Conservation (phyloP, 2,797 vertebrate genomes). For the Periparus ater region DNA sequence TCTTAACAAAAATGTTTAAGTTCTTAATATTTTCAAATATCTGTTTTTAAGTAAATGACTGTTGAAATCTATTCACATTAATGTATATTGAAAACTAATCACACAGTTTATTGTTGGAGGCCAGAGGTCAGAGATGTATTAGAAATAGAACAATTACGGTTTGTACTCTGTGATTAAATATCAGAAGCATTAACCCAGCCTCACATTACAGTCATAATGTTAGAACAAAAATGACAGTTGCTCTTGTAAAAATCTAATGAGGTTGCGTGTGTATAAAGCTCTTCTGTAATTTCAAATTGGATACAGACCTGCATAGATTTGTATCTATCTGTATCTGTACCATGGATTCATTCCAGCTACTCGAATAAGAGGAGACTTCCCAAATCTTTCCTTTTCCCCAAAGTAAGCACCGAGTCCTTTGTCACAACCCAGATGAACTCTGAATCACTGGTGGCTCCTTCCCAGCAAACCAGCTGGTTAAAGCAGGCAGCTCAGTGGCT, state of each 20-base stretch:
- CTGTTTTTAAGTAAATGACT: not conserved
- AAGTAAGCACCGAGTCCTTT: not conserved
- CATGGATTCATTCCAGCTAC: conserved; percentile 1
- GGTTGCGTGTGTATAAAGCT: not conserved
- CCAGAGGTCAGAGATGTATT: not conserved
- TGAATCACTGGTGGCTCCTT: not conserved
- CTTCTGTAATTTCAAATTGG: not conserved
- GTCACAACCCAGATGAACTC: not conserved
- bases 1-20: not conserved
- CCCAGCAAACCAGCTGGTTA: not conserved
- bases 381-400: not conserved
- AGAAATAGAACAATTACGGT: conserved; percentile 29
- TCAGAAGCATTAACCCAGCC: conserved; percentile 30
- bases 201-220: conserved; percentile 33
- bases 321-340: too few species aligned
- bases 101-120: not conserved
- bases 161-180: conserved; percentile 57
- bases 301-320: not conserved
- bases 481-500: not conserved
- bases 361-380: not conserved
- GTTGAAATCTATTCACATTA: not conserved
- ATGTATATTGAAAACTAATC: not conserved
- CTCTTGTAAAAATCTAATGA: conserved; percentile 58
- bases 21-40: not conserved
- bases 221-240: conserved; percentile 56